These are phyloP conservation scores for Bradypodion ventrale DNA, from an alignment of 2,797 vertebrate genomes.

Conservation along the genomic window DNA sequence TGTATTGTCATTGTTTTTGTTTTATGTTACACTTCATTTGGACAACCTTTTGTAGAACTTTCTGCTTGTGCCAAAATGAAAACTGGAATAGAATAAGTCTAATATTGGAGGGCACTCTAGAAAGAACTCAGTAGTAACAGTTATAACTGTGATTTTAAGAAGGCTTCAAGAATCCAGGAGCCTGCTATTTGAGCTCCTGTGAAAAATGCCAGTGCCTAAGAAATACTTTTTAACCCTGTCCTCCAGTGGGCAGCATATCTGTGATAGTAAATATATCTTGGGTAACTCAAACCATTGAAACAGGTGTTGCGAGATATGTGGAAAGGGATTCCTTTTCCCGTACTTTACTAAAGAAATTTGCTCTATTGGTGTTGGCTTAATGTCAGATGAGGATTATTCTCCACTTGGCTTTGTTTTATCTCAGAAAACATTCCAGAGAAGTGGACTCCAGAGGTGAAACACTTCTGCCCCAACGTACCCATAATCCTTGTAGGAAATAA, in stretches of 20 bases:
- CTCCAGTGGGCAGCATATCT: background rate
- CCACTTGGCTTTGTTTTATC: slow-evolving; percentile 21
- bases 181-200: background rate
- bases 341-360: slow-evolving; percentile 7
- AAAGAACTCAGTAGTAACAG: background rate
- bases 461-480: slow-evolving; percentile 98
- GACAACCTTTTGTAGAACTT: background rate
- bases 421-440: slow-evolving; percentile 99
- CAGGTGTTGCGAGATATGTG: background rate
- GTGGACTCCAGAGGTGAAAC: slow-evolving; percentile 98
- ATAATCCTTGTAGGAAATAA: slow-evolving; percentile 99
- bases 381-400: background rate
- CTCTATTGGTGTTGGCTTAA: background rate
- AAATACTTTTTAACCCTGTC: background rate
- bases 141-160: background rate
- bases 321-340: background rate
- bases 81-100: background rate
- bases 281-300: background rate
- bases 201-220: background rate
- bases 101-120: background rate
- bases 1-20: too few relatives aligned
- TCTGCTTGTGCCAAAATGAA: background rate
- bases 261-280: background rate
- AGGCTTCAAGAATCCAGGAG: background rate
- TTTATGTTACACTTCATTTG: background rate